Base-by-base conservation (phyloP, 2,888 invertebrate species). In the Meiosimyza platycephala region DNA sequence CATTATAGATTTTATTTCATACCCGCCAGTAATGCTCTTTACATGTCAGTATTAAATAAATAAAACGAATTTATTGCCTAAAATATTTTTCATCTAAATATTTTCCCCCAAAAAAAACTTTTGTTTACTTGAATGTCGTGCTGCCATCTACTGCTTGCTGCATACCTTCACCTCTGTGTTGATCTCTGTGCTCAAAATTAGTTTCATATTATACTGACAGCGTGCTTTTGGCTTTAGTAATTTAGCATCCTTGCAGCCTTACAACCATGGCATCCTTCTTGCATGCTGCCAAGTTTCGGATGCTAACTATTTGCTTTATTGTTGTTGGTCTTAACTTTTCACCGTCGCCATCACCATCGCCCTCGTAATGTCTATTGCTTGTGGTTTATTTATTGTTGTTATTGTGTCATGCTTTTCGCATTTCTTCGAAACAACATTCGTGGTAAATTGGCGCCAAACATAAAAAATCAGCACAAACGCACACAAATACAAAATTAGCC, bases 381-480 rank as follows among this genome's bases (percentile, higher is more conserved):
- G 6, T 40, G 40, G 40, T 40, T 6, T 40, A 9, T 6, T 40
- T 40, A 9, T 40, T 40, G 40, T 40, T 40, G 40, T 40, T 40
- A 40, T 40, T 40, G 40, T 40, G 40, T 40, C 9, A 40, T 40
- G 9, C 40, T 9, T 40, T 6, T 40, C 40, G 40, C 40, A 6
- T 40, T 28, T 40, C 59, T 52, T 18, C 1, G 16, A 13, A 64
- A 13, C 13, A 7, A 2, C 33, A 13, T 47, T 55, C 11, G 52
- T 6, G 6, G 18, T 50, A 57, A 67, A 57, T 67, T 69, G 69
- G 69, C 69, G 69, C 69, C 62, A 69, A 69, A 51, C 55, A 55
- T 15, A 12, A 12, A 28, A 60, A 22, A 11, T 33, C 28, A 28
- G 13, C 48, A 71, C n/a, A 60, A 33, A 64, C 57, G 16, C 54